Conservation (phyloP, 1,140 invertebrate species). For the Nautilus pompilius region DNA sequence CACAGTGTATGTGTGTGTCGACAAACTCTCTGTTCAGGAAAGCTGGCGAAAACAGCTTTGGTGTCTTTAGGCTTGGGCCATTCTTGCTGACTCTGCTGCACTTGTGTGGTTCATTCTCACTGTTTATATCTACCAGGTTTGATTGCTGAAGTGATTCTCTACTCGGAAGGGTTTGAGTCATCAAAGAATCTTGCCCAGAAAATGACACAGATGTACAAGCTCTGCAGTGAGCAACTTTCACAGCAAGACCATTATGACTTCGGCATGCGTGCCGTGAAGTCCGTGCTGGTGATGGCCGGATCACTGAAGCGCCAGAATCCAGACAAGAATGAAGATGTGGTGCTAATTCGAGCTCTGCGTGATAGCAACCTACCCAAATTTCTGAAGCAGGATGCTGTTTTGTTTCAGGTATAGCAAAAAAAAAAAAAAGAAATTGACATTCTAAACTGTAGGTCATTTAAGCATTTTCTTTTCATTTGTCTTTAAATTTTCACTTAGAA, state of each 20-base stretch:
- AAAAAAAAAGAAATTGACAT: background rate
- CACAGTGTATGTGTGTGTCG: no score
- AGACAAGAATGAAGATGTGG: conserved; percentile 55
- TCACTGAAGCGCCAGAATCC: conserved; percentile 56
- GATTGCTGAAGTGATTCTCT: conserved; percentile 88
- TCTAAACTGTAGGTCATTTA: background rate
- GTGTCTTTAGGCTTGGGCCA: no score
- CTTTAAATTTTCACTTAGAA: no score
- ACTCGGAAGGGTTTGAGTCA: conserved; percentile 87
- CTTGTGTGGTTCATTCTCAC: no score
- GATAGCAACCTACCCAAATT: conserved; percentile 59
- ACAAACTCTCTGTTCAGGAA: no score
- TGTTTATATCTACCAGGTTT: conserved; percentile 62
- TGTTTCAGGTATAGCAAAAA: conserved; percentile 54
- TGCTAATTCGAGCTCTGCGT: conserved; percentile 53
- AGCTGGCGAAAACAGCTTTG: no score
- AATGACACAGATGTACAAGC: conserved; percentile 88
- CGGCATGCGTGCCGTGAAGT: conserved; percentile 74
- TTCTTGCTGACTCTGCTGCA: no score
- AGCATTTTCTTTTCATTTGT: background rate
- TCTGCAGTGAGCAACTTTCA: conserved; percentile 87
- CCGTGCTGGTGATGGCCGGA: conserved; percentile 57
- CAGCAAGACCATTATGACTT: conserved; percentile 93
- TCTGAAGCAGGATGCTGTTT: conserved; percentile 51
- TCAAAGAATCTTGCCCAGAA: conserved; percentile 81